Percentiles rank a stretch among this genome's conserved stretches.
These are phyloP conservation scores for Sclerodermus sp. DNA, from an alignment of 2,888 invertebrate species.

Conservation along the genomic window DNA sequence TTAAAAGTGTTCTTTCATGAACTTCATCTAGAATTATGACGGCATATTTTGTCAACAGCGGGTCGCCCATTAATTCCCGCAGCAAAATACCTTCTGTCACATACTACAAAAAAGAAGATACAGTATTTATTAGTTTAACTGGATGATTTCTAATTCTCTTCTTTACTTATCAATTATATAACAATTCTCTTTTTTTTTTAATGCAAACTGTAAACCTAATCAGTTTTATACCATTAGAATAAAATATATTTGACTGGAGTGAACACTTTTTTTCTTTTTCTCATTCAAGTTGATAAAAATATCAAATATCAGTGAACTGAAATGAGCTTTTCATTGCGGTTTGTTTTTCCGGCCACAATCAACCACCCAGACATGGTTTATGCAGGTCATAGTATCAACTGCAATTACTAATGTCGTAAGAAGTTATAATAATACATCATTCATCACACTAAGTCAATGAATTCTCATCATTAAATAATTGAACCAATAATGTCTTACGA, in stretches of 20 bases:
- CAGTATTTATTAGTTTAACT: neutral
- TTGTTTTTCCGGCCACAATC: too few species aligned
- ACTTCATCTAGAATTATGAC: constrained; percentile 93
- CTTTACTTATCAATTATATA: neutral
- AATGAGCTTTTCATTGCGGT: too few species aligned
- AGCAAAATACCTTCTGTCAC: constrained; percentile 96
- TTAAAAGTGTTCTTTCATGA: constrained; percentile 90
- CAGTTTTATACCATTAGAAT: too few species aligned
- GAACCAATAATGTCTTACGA: too few species aligned
- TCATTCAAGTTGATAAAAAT: neutral
- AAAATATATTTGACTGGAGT: too few species aligned
- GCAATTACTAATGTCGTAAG: neutral
- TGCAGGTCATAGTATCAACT: too few species aligned
- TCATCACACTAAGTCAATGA: too few species aligned
- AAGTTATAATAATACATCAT: constrained; percentile 9
- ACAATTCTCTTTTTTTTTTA: too few species aligned
- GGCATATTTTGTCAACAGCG: constrained; percentile 84
- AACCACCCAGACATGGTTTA: too few species aligned
- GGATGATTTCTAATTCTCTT: neutral
- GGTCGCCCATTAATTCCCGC: constrained; percentile 93
- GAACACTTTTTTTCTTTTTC: too few species aligned
- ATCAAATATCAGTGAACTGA: neutral
- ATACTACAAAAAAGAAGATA: constrained; percentile 64
- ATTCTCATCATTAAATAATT: too few species aligned
- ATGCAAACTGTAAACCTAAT: too few species aligned